Evolutionary conservation across 2,797 vertebrate species (phyloP).

Genomic region (Clamator glandarius): DNA sequence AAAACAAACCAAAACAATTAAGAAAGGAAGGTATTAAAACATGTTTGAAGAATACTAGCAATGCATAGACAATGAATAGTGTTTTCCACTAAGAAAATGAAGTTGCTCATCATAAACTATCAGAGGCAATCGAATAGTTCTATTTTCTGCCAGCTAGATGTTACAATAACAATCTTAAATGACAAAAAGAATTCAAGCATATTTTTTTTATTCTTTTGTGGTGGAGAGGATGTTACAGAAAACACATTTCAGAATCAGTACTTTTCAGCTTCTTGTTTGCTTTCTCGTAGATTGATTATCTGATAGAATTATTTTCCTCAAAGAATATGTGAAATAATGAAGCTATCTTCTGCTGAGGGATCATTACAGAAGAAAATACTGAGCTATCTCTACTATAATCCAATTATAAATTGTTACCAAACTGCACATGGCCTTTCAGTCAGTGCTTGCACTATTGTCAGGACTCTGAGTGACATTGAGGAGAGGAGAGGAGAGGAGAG

Average conservation of each 20-base stretch:
- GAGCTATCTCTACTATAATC: background rate
- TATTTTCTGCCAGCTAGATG: background rate
- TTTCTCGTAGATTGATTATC: background rate
- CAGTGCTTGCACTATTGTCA: background rate
- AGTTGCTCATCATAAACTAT: background rate
- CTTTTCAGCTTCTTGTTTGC: background rate
- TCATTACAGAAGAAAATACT: background rate
- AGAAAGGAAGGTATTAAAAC: background rate
- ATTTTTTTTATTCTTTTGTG: background rate
- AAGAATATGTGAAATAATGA: background rate
- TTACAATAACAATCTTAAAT: background rate
- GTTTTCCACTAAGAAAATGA: slow-evolving; percentile 1
- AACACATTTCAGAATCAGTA: background rate
- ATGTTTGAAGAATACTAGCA: background rate
- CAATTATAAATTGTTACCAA: background rate
- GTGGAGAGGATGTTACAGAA: background rate
- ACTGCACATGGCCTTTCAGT: background rate
- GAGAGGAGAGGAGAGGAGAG: too few species aligned
- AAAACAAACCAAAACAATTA: too few species aligned
- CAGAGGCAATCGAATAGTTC: background rate
- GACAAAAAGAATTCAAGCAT: background rate
- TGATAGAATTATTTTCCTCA: background rate
- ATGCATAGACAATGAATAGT: background rate
- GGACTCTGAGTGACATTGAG: background rate
- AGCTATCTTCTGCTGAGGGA: background rate